Percentiles rank a stretch among this genome's conserved stretches.
Evolutionary conservation across 2,888 invertebrate species (phyloP).

Genomic region (Drosophila mulleri): DNA sequence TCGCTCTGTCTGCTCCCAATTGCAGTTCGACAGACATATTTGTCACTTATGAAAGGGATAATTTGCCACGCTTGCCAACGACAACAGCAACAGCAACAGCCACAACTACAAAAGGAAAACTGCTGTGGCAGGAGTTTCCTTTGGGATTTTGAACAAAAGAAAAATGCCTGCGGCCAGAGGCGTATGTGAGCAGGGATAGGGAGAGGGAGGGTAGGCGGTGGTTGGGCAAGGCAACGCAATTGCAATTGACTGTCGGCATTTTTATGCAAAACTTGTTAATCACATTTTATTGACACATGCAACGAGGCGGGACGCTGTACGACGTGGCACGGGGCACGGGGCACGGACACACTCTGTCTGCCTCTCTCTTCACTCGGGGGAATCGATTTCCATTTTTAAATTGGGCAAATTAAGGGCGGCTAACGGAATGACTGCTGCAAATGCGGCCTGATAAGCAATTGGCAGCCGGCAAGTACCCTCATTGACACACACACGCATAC

Average conservation of each 20-base stretch:
- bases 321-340: too few species aligned
- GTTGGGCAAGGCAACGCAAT: constrained; percentile 42
- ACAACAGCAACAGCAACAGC: constrained; percentile 26
- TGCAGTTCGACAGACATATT: constrained; percentile 58
- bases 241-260: constrained; percentile 72
- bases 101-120: neutral
- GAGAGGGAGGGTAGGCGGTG: neutral
- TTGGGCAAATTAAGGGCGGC: constrained; percentile 80
- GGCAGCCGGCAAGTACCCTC: constrained; percentile 57
- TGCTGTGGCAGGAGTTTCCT: constrained; percentile 3
- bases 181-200: neutral
- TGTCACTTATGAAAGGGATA: constrained; percentile 81
- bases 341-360: neutral
- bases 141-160: constrained; percentile 50
- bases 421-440: constrained; percentile 50
- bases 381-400: constrained; percentile 81
- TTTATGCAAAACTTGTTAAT: constrained; percentile 79
- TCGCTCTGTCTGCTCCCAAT: constrained; percentile 30
- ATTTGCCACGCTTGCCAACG: constrained; percentile 69
- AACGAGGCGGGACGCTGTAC: too few species aligned
- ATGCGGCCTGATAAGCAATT: constrained; percentile 71
- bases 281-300: constrained; percentile 79
- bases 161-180: constrained; percentile 58
- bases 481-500: constrained; percentile 48
- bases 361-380: constrained; percentile 55